Evolutionary conservation across 2,888 invertebrate species (phyloP), one percentile per base, ranked within the genome.

Genomic region (Zelleria hepariella): DNA sequence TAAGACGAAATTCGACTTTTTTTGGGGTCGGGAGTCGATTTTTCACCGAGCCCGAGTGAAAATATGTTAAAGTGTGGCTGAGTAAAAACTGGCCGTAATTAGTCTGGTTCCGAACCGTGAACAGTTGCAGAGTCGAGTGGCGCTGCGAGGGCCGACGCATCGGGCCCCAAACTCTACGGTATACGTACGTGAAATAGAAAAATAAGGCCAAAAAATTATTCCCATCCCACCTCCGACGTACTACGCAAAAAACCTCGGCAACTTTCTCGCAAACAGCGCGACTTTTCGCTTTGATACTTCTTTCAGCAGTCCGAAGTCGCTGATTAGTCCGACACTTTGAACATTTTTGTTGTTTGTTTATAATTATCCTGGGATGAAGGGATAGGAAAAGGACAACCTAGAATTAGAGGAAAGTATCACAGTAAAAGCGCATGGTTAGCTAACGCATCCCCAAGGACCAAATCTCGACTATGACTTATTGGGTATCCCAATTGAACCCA

Each of bases 61-160:
- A 78, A 74, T 74, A 78, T 73, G 74, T 76, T 60, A 58, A 54
- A 58, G 57, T 27, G 55, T 25, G 58, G 52, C 32, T 26, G 49
- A 48, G 58, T 79, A 80, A 80, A 82, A 81, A 82, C 77, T 77
- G 73, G 74, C 67, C 69, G 80, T 85, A 86, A 86, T 86, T 84
- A 86, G 83, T 82, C 74, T 78, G 75, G 72, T 80, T 72, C 65
- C 72, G 74, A 78, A 78, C 80, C 75, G 79, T 79, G 78, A 80
- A 80, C 78, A 75, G 75, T 71, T 68, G 73, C 69, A 70, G 70
- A 68, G 60, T 70, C 66, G 67, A 65, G 65, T 73, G 74, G 66
- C 66, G 69, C 49, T 55, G 54, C 52, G 64, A 70, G 68, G 71
- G 69, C 71, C 72, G 67, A 66, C 71, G 57, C 59, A 59, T 58